Conservation (phyloP, 2,113 vertebrate species). For the Centropristis striata region DNA sequence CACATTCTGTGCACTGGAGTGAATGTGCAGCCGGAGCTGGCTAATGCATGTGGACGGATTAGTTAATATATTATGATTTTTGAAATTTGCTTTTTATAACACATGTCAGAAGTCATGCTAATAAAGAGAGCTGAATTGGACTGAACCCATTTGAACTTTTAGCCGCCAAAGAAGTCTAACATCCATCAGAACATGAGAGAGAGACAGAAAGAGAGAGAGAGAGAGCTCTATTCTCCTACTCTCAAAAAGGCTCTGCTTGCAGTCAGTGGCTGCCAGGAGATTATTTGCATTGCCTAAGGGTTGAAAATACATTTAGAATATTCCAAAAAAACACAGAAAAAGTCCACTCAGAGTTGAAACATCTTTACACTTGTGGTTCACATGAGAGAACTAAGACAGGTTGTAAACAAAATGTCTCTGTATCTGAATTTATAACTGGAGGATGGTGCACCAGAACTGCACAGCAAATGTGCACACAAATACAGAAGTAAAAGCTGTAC, state of each 20-base stretch:
- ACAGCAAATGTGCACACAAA: no score
- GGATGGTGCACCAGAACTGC: not conserved
- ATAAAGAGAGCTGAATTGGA: not conserved
- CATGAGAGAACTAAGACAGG: not conserved
- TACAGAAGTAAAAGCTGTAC: no score
- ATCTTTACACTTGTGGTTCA: no score
- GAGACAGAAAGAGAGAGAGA: not conserved
- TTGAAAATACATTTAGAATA: not conserved
- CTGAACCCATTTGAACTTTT: not conserved
- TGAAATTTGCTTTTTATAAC: slow-evolving; percentile 11
- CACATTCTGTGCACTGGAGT: slow-evolving; percentile 14
- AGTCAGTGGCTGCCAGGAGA: not conserved
- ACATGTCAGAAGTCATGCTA: not conserved
- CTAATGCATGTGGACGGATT: slow-evolving; percentile 23
- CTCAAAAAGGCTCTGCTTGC: not conserved
- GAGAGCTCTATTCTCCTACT: not conserved
- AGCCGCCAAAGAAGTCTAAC: not conserved
- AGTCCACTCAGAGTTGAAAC: not conserved
- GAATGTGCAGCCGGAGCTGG: slow-evolving; percentile 13
- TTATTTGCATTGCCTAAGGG: not conserved
- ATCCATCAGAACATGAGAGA: not conserved
- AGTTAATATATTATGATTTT: not conserved
- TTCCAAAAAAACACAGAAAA: not conserved
- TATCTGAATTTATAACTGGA: not conserved
- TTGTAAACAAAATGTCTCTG: not conserved